Percentiles rank a stretch among this genome's conserved stretches.
phyloP scores from a whole-genome alignment of 2,113 vertebrate species.

The Hylia prasina region DNA sequence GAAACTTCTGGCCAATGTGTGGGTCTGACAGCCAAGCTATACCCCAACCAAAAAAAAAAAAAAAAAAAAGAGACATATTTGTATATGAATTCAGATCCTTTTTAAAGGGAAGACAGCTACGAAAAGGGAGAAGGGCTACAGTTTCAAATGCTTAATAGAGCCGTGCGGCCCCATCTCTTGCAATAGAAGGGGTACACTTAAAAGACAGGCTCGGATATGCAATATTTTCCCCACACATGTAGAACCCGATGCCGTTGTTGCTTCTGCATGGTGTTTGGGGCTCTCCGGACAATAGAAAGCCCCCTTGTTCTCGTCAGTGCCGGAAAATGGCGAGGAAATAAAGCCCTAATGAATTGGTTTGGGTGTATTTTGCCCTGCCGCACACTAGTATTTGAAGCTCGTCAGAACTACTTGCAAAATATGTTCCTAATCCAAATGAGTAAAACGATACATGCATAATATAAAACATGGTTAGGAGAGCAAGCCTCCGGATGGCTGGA shows the following conservation, averaged over 20 bases:
- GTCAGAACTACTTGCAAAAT: neutral
- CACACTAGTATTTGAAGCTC: neutral
- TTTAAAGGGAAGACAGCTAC: neutral
- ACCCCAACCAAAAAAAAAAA: neutral
- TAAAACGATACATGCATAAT: conserved; percentile 20
- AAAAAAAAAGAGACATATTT: neutral
- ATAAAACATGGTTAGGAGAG: neutral
- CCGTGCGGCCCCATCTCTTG: neutral
- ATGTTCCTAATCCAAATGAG: conserved; percentile 43
- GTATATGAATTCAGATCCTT: neutral
- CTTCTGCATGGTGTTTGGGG: neutral
- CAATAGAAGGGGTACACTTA: neutral
- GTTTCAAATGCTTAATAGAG: neutral
- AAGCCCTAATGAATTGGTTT: neutral
- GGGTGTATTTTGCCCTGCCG: conserved; percentile 27
- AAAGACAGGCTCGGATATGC: neutral
- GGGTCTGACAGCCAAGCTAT: neutral
- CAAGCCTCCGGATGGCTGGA: neutral
- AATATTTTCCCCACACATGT: neutral
- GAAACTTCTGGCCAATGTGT: neutral
- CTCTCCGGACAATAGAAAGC: conserved; percentile 12
- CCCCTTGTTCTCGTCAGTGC: neutral
- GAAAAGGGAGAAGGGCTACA: neutral
- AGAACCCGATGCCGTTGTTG: conserved; percentile 4
- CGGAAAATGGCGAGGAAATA: neutral